phyloP scores from a whole-genome alignment of 1,140 invertebrate species.

The Berghia stephanieae region DNA sequence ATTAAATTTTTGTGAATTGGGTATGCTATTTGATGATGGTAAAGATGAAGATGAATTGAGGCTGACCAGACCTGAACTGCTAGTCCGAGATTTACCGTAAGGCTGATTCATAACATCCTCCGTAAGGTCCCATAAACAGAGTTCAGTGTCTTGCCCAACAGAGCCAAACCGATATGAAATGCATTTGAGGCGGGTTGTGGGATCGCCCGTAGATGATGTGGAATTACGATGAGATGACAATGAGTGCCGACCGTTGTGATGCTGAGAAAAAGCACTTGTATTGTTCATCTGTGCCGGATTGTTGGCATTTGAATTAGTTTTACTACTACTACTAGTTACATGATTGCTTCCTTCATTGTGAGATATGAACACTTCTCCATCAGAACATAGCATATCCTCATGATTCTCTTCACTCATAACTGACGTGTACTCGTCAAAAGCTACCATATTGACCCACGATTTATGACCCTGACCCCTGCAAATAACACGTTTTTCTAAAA shows the following conservation, averaged over 20 bases:
- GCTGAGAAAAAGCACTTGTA: constrained; percentile 21
- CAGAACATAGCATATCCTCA: constrained; percentile 3
- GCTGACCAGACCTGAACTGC: constrained; percentile 41
- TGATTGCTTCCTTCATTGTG: constrained; percentile 56
- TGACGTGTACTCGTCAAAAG: constrained; percentile 93
- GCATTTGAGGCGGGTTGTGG: constrained; percentile 27
- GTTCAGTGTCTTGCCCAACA: constrained; percentile 96
- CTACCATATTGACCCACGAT: constrained; percentile 94
- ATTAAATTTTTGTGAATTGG: constrained; percentile 54
- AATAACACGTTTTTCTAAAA: constrained; percentile 90
- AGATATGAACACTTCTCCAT: neutral
- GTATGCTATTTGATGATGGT: constrained; percentile 54
- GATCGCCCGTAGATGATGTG: constrained; percentile 17
- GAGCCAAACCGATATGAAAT: constrained; percentile 86
- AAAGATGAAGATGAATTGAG: constrained; percentile 37
- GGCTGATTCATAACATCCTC: constrained; percentile 85
- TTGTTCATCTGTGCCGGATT: neutral
- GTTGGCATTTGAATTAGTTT: neutral
- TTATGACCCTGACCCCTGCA: constrained; percentile 91
- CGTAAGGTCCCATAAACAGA: constrained; percentile 98
- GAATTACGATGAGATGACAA: constrained; percentile 38
- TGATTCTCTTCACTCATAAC: constrained; percentile 46
- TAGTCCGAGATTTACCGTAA: constrained; percentile 51
- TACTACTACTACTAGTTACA: neutral
- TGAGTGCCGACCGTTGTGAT: constrained; percentile 38